Base-by-base conservation (phyloP, 2,113 vertebrate species). In the Conger conger region DNA sequence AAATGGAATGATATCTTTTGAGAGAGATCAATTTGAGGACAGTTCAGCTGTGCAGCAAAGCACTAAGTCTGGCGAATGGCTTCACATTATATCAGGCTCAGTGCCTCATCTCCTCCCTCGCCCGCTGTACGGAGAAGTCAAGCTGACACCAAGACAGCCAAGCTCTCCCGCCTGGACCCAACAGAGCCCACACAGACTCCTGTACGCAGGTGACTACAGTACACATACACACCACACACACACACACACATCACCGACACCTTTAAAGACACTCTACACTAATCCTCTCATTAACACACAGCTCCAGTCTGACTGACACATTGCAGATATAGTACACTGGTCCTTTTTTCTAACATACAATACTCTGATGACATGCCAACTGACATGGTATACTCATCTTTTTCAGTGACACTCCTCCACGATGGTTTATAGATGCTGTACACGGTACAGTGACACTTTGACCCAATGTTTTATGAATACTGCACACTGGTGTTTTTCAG, bases 21-120 rank as follows among this genome's bases (percentile, higher is more conserved):
- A 13, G 45, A 9, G 11, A 11, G 45, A 50, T 50, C 45, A 50
- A 50, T 50, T 13, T 50, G 1, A 11, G 45, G 15, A 50, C 45
- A 50, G 15, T 50, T 50, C 45, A 50, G 45, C 40, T 42, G 40
- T 42, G 40, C 40, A 50, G 11, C 45, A 9, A 42, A 42, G 40
- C 9, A 6, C 40, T 42, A 50, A 53, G 27, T 82, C 73, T 3
- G 54, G 9, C 81, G 54, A 33, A 30, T 33, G 76, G 9, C 80
- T 83, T 18, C 2, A 50, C 1, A n/a, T 73, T 82, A 85, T 68
- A 81, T 73, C 76, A 0, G 37, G 85, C 82, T 86, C 15, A 15
- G 88, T 87, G 88, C 87, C 87, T 37, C 4, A 76, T 77, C 17
- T 57, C 87, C 53, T 9, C 84, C 53, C 77, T 85, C 78, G 17